phyloP scores from a whole-genome alignment of 1,140 invertebrate species.

The Stenopsyche tienmushanensis region DNA sequence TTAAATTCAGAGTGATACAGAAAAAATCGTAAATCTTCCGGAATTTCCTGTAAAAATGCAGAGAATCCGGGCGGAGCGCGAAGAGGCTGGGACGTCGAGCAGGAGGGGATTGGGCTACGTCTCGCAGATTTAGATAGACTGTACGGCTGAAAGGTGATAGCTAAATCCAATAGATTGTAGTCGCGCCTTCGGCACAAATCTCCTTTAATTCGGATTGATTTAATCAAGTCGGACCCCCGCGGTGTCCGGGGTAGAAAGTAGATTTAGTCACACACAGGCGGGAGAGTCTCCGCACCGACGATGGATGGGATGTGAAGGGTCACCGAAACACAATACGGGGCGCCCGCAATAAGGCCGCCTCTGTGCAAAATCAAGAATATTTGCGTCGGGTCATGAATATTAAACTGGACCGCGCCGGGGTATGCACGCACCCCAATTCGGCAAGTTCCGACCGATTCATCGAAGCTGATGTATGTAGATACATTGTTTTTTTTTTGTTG shows the following conservation, averaged over 20 bases:
- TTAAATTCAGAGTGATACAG: neutral
- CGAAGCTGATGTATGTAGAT: too few species aligned
- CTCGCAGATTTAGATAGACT: too few species aligned
- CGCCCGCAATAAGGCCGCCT: too few species aligned
- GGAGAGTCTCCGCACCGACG: too few species aligned
- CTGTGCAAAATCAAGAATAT: too few species aligned
- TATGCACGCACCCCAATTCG: too few species aligned
- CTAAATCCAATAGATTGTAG: conserved; percentile 40
- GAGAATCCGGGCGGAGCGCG: neutral
- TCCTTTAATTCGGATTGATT: conserved; percentile 42
- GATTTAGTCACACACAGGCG: neutral
- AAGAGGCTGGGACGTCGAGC: neutral
- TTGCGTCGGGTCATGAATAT: too few species aligned
- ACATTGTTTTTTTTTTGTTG: too few species aligned
- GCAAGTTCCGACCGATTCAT: too few species aligned
- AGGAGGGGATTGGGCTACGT: neutral
- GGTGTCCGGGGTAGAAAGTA: conserved; percentile 7
- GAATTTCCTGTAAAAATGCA: neutral
- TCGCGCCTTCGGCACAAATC: conserved; percentile 37
- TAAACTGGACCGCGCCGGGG: too few species aligned
- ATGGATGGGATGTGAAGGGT: too few species aligned
- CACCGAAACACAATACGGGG: too few species aligned
- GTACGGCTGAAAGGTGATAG: conserved; percentile 19
- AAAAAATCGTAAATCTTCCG: neutral
- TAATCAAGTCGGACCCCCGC: conserved; percentile 39